These are phyloP conservation scores for Lathronympha strigana DNA, from an alignment of 2,888 invertebrate genomes.

Conservation along the genomic window DNA sequence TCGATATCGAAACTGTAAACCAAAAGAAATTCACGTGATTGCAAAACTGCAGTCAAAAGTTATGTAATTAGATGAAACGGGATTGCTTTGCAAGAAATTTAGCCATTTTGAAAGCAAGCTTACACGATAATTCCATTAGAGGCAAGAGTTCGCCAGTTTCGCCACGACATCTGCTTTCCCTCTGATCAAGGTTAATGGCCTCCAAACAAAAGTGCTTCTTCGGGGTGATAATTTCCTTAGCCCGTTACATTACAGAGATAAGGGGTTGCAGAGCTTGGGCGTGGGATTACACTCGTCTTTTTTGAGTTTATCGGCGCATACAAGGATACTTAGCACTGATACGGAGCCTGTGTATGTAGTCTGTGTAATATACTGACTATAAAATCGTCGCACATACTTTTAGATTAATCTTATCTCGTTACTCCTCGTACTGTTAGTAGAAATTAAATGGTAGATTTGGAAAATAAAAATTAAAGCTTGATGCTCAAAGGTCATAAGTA, in stretches of 20 bases:
- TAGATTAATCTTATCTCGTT: too few relatives aligned
- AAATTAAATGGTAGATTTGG: too few relatives aligned
- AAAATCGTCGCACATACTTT: neutral
- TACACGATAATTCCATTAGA: conserved; percentile 56
- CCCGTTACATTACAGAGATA: conserved; percentile 44
- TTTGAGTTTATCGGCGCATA: neutral
- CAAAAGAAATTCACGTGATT: neutral
- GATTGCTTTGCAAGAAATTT: neutral
- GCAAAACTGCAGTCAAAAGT: neutral
- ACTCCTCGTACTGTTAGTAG: too few relatives aligned
- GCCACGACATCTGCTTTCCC: conserved; percentile 52
- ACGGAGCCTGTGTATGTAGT: neutral
- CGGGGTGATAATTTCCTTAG: conserved; percentile 49
- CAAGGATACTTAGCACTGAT: neutral
- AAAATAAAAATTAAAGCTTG: too few relatives aligned
- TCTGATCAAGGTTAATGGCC: conserved; percentile 61
- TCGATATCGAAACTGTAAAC: too few relatives aligned
- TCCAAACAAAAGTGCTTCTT: conserved; percentile 54
- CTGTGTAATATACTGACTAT: neutral
- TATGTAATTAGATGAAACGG: neutral
- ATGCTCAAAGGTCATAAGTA: too few relatives aligned
- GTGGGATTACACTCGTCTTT: neutral
- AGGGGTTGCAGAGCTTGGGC: conserved; percentile 23
- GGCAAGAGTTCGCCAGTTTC: conserved; percentile 50
- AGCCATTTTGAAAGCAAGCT: conserved; percentile 48